These are phyloP conservation scores for Gopherus flavomarginatus DNA, from an alignment of 2,113 vertebrate species.

Conservation along the genomic window DNA sequence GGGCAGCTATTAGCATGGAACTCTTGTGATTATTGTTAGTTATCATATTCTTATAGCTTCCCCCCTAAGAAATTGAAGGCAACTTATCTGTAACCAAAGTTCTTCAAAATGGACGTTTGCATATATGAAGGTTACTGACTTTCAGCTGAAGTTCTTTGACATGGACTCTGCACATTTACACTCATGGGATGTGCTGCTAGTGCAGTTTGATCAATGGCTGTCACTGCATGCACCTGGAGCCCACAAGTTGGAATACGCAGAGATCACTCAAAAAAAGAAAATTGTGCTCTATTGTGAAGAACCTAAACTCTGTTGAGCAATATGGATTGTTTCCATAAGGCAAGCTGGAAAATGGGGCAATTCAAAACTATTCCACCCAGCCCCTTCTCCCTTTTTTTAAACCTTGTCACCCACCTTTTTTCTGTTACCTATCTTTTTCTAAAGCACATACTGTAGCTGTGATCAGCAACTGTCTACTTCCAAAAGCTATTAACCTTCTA, in stretches of 20 bases:
- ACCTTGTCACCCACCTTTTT: not conserved
- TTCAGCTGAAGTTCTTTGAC: not conserved
- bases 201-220: not conserved
- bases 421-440: not conserved
- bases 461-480: not conserved
- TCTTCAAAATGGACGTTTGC: not conserved
- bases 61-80: not conserved
- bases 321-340: not conserved
- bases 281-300: not conserved
- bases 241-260: not conserved
- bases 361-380: not conserved
- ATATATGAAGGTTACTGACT: not conserved
- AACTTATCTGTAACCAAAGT: not conserved
- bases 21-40: not conserved
- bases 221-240: not conserved
- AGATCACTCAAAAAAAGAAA: not conserved
- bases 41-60: accelerated
- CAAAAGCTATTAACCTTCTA: not conserved
- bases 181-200: not conserved
- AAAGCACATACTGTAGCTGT: not conserved
- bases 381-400: not conserved
- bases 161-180: not conserved
- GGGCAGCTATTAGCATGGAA: not conserved
- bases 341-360: not conserved
- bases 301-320: not conserved